A percentile compares a stretch with the other conserved stretches of the same genome.
These are phyloP conservation scores for Magallana ariakensis DNA, from an alignment of 1,140 invertebrate genomes.

Conservation along the genomic window DNA sequence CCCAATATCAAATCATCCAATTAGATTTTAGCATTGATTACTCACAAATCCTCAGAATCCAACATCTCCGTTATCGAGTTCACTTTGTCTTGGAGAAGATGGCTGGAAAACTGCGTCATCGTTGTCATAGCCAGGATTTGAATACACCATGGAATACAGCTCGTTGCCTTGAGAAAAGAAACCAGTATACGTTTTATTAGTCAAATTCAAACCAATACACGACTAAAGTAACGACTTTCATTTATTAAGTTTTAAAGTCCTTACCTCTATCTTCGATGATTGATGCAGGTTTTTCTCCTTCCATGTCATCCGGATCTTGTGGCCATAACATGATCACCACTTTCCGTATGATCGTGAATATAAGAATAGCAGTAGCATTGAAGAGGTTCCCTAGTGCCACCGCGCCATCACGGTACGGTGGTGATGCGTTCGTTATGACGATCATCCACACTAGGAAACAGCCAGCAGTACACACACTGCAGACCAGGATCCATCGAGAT, in stretches of 20 bases:
- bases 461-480: conserved; percentile 74
- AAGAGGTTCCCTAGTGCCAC: conserved; percentile 79
- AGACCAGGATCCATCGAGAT: conserved; percentile 80
- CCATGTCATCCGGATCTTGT: conserved; percentile 60
- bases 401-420: conserved; percentile 73
- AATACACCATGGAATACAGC: conserved; percentile 63
- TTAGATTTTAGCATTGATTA: too few species aligned
- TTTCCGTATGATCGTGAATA: conserved; percentile 78
- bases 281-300: conserved; percentile 51
- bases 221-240: not conserved
- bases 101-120: conserved; percentile 58
- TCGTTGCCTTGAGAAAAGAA: conserved; percentile 58
- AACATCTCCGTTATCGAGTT: conserved; percentile 25
- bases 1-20: too few species aligned
- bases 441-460: conserved; percentile 81
- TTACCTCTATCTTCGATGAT: conserved; percentile 43
- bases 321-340: conserved; percentile 72
- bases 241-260: not conserved
- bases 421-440: conserved; percentile 77
- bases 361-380: conserved; percentile 76
- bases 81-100: conserved; percentile 78
- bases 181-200: not conserved
- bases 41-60: not conserved
- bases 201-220: too few species aligned
- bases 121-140: conserved; percentile 58